Evolutionary conservation across 1,140 invertebrate species (phyloP).

Genomic region (Megalonaias nervosa): DNA sequence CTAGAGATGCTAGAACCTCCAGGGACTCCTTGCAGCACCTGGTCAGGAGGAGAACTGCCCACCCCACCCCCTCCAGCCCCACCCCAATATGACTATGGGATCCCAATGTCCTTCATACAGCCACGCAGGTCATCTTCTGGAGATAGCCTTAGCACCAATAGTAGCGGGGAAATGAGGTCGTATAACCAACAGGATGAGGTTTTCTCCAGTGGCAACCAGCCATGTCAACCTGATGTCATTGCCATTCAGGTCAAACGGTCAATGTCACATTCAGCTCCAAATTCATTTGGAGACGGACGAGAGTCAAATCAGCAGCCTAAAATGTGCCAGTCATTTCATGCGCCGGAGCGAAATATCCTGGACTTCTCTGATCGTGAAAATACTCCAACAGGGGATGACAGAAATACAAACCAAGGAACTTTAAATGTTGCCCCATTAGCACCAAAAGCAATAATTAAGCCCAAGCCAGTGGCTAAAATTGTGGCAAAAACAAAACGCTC

Average conservation of each 20-base stretch:
- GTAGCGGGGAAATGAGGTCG: slow-evolving; percentile 57
- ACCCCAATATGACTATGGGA: slow-evolving; percentile 35
- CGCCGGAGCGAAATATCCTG: slow-evolving; percentile 32
- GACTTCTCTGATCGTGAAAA: slow-evolving; percentile 46
- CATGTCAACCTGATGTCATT: slow-evolving; percentile 68
- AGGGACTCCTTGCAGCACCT: slow-evolving; percentile 46
- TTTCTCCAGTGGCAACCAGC: slow-evolving; percentile 39
- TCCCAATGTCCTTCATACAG: slow-evolving; percentile 34
- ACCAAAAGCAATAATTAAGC: slow-evolving; percentile 82
- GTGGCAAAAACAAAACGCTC: slow-evolving; percentile 75
- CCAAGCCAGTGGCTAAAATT: slow-evolving; percentile 86
- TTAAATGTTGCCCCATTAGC: slow-evolving; percentile 78
- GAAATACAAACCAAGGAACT: slow-evolving; percentile 18
- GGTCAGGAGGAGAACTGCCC: slow-evolving; percentile 54
- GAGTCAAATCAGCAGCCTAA: slow-evolving; percentile 73
- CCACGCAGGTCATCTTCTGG: slow-evolving; percentile 63
- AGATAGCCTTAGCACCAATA: slow-evolving; percentile 64
- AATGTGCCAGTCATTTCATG: slow-evolving; percentile 82
- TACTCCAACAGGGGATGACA: slow-evolving; percentile 52
- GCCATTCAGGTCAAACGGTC: slow-evolving; percentile 71
- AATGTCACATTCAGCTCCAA: slow-evolving; percentile 40
- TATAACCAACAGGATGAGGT: slow-evolving; percentile 28
- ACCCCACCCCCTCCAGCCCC: slow-evolving; percentile 33
- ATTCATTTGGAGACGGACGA: slow-evolving; percentile 39
- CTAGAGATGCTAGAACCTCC: slow-evolving; percentile 51